Evolutionary conservation across 2,888 invertebrate species (phyloP), one percentile per base, ranked within the genome.

Genomic region (Bruchidius siliquastri): DNA sequence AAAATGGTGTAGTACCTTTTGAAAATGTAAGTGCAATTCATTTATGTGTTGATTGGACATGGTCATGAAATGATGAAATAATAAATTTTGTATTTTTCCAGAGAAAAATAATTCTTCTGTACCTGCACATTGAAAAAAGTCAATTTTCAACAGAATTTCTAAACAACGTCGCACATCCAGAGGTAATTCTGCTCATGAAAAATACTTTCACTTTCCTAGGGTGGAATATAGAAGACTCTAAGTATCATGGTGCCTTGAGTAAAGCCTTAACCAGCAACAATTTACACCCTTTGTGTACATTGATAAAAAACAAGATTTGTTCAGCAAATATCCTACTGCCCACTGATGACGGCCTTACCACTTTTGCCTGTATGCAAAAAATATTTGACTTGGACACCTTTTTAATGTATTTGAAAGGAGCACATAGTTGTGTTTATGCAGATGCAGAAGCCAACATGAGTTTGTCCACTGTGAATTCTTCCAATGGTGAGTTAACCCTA

Each of bases 1-100:
- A 76, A 72, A 74, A 77, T n/a, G 78, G 80, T 71, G 73, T 77
- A 13, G 66, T 73, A 22, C 70, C 75, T 20, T 71, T 76, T 67
- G 72, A 77, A 67, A 70, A 79, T 76, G 80, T 79, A 75, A 74
- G 76, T 73, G 2, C 49, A 72, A 67, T 66, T n/a, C n/a, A n/a
- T n/a, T n/a, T n/a, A n/a, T n/a, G n/a, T n/a, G n/a, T n/a, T n/a
- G n/a, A n/a, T n/a, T n/a, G n/a, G n/a, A n/a, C n/a, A n/a, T n/a
- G n/a, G n/a, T n/a, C n/a, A n/a, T n/a, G n/a, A n/a, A n/a, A n/a
- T n/a, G n/a, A n/a, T n/a, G n/a, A n/a, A n/a, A n/a, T n/a, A n/a
- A n/a, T n/a, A n/a, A n/a, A n/a, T n/a, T n/a, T n/a, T n/a, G n/a
- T n/a, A n/a, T n/a, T n/a, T n/a, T n/a, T 69, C 2, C 8, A 26